Evolutionary conservation across 2,113 vertebrate genomes (phyloP).

Genomic region (Epinephelus lanceolatus): DNA sequence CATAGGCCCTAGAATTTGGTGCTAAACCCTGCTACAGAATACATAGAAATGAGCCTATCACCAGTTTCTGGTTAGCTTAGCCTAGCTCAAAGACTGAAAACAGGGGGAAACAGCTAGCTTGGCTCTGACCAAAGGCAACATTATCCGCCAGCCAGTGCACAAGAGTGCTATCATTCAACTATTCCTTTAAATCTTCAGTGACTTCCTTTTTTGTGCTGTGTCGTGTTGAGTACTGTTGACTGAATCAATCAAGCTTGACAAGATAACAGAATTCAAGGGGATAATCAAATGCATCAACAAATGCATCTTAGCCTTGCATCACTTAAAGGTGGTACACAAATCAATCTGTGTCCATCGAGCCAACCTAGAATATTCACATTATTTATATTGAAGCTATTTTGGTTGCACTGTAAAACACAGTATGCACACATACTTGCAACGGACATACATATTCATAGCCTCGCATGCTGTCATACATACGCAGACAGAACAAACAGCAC

Average conservation of each 20-base stretch:
- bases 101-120: background rate
- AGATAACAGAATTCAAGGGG: background rate
- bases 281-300: background rate
- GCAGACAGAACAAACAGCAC: background rate
- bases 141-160: background rate
- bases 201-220: background rate
- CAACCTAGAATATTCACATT: background rate
- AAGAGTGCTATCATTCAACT: background rate
- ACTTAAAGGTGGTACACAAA: slow-evolving; percentile 1
- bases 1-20: no score
- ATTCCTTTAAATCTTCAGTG: background rate
- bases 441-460: background rate
- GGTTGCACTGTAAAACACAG: background rate
- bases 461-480: background rate
- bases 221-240: background rate
- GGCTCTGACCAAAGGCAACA: background rate
- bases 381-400: background rate
- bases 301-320: background rate
- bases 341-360: background rate
- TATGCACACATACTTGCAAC: background rate
- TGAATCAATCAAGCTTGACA: background rate
- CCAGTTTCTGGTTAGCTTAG: background rate
- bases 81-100: background rate
- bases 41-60: background rate
- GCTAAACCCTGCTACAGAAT: no score